A percentile compares a stretch with the other conserved stretches of the same genome.
Evolutionary conservation across 2,888 invertebrate species (phyloP).

Genomic region (Leptopilina drosophilae): DNA sequence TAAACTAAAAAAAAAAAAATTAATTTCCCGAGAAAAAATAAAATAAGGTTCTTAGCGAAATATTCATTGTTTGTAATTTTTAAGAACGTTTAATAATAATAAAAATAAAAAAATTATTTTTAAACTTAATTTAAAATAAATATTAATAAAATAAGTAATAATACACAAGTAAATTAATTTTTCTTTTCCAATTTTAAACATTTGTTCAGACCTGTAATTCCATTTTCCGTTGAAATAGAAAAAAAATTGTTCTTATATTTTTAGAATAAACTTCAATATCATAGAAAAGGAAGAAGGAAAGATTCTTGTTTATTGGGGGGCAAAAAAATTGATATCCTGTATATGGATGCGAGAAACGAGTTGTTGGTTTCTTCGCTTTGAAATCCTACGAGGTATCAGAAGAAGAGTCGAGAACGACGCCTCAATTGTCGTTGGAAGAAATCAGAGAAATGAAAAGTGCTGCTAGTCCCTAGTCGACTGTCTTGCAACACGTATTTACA

Average conservation of each 20-base stretch:
- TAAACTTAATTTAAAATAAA: too few species aligned
- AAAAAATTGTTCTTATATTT: too few species aligned
- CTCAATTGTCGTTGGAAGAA: conserved; percentile 46
- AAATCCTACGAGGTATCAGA: background rate
- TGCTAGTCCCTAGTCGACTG: conserved; percentile 44
- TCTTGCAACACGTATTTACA: conserved; percentile 33
- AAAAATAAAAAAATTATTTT: too few species aligned
- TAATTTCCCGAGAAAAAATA: too few species aligned
- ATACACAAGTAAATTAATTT: too few species aligned
- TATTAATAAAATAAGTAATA: too few species aligned
- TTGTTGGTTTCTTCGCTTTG: conserved; percentile 29
- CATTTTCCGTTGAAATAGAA: too few species aligned
- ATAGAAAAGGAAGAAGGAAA: background rate
- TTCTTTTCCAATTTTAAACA: too few species aligned
- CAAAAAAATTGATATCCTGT: background rate
- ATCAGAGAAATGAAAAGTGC: conserved; percentile 70
- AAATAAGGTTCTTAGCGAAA: too few species aligned
- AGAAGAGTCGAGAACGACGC: conserved; percentile 35
- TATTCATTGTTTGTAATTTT: too few species aligned
- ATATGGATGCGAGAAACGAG: conserved; percentile 7
- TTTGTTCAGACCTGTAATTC: background rate
- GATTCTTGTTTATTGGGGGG: background rate
- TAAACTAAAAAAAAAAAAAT: background rate
- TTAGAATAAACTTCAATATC: too few species aligned
- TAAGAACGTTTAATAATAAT: too few species aligned